Base-by-base conservation (phyloP, 2,888 invertebrate genomes). In the Scaptomyza caliginosa region DNA sequence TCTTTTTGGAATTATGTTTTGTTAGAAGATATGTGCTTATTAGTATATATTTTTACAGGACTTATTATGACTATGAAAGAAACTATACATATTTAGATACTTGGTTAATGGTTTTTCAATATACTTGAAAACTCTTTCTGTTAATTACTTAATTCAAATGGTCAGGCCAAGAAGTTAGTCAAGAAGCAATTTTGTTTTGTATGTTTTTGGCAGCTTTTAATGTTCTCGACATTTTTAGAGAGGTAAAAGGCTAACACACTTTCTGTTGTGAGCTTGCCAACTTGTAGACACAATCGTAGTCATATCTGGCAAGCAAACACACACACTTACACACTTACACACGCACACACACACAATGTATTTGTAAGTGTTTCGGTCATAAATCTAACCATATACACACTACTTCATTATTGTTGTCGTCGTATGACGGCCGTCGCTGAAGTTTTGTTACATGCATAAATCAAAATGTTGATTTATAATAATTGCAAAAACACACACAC, bases 401-500 rank as follows among this genome's bases (percentile, higher is more conserved):
- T 45, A 54, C 59, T 54, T 54, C 60, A 67, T 54, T 67, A 54
- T 67, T 59, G 59, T 43, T 45, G 74, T 66, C 64, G 68, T 73
- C 34, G 34, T 34, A 16, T 34, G 34, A 16, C 34, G 60, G 70
- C 51, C 58, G 52, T 66, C 58, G 54, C 64, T 82, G 67, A 76
- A 67, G 65, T 82, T 78, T 70, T 74, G 77, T 70, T 79, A 82
- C 77, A 74, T 79, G 74, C 79, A 82, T 80, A 80, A 80, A 80
- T 80, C 80, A 80, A 80, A 68, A 80, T 80, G 60, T 80, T 80
- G 83, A 80, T 80, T 80, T 80, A 83, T 80, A 77, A 77, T 83
- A 72, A 83, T 83, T 83, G 75, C 80, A 67, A 72, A 79, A 77
- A 75, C 69, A 74, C 74, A 70, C 67, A 74, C 56, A 63, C 50